Evolutionary conservation across 1,140 invertebrate species (phyloP).

Genomic region (Heliothis virescens): DNA sequence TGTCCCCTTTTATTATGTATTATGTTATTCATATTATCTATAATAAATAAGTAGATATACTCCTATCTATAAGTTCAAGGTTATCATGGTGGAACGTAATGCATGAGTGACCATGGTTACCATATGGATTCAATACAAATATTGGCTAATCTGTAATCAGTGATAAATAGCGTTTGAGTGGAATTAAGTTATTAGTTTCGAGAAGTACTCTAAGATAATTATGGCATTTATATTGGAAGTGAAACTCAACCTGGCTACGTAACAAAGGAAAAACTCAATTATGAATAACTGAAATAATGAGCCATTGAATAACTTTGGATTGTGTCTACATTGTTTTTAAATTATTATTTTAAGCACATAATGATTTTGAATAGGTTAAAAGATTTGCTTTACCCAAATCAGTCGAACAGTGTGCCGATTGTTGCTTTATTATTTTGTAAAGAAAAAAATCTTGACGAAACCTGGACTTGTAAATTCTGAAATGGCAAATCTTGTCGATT

Average conservation of each 20-base stretch:
- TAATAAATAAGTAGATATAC: background rate
- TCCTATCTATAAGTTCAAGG: slow-evolving; percentile 36
- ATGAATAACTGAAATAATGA: too few relatives aligned
- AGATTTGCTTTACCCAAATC: too few relatives aligned
- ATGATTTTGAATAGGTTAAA: too few relatives aligned
- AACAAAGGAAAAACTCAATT: too few relatives aligned
- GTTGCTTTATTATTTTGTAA: too few relatives aligned
- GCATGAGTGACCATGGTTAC: slow-evolving; percentile 15
- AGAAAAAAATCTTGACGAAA: too few relatives aligned
- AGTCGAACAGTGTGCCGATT: too few relatives aligned
- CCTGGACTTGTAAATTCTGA: too few relatives aligned
- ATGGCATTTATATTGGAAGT: background rate
- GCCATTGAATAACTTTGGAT: too few relatives aligned
- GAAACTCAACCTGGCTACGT: background rate
- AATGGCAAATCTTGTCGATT: too few relatives aligned
- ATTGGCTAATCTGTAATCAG: background rate
- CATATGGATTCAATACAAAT: slow-evolving; percentile 42
- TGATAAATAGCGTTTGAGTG: background rate
- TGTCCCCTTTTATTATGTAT: slow-evolving; percentile 5
- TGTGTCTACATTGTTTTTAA: too few relatives aligned
- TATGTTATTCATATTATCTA: background rate
- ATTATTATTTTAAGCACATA: too few relatives aligned
- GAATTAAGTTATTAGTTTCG: slow-evolving; percentile 5
- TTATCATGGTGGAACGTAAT: slow-evolving; percentile 23
- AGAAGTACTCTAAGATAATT: background rate